Evolutionary conservation across 2,797 vertebrate genomes (phyloP), one percentile per base, ranked within the genome.

Genomic region (Momotus momota): DNA sequence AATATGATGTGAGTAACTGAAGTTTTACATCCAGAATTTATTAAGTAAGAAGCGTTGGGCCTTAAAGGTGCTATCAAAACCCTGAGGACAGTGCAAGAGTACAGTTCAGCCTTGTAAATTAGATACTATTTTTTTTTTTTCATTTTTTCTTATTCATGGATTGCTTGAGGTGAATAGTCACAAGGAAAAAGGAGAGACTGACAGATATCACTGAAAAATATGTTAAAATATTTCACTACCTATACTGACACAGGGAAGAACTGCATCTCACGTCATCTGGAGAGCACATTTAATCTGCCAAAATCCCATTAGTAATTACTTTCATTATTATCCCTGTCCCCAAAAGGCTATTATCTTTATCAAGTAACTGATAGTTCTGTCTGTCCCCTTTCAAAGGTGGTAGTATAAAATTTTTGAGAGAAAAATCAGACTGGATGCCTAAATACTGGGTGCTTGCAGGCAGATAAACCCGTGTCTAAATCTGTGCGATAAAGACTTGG

Each of bases 301-400:
- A 88, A 88, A 88, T 13, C 29, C 64, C 74, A 73, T 77, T 82
- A 93, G 92, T 49, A 88, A 93, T 84, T 90, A 92, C 73, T 90
- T 93, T 45, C 78, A 79, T 90, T 80, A 88, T 58, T 80, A 81
- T 61, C 65, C 65, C 8, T 72, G 17, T 79, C 79, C 69, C 75
- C 9, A 71, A 80, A 94, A 91, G 49, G 69, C 89, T 81, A 78
- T 86, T 96, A 94, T 62, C 65, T 86, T 89, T 88, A 94, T 83
- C 73, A 94, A 92, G 67, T 57, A 93, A 94, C 25, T 92, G 73
- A 81, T 85, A 94, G 75, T 6, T 89, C 91, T 84, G 81, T 48
- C 66, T 73, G 58, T 40, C 66, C 55, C 48, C 49, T 93, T 94
- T 70, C 91, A 94, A 86, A 94, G 52, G 77, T 21, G 86, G 40